phyloP scores from a whole-genome alignment of 2,888 invertebrate species.

The Oscheius sp. region DNA sequence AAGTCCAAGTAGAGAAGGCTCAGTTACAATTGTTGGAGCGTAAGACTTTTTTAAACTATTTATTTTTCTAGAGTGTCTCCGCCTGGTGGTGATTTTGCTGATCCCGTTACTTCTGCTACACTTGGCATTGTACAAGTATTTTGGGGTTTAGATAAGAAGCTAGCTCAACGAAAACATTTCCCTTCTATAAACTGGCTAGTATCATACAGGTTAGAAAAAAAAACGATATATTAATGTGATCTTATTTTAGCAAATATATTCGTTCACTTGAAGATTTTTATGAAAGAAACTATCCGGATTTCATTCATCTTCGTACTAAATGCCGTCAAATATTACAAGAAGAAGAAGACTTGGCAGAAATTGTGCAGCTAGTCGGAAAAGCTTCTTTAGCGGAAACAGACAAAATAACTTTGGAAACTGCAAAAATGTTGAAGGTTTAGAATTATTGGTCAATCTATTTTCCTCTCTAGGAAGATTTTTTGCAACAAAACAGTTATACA shows the following conservation, averaged over 20 bases:
- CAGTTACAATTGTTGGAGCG: slow-evolving; percentile 98
- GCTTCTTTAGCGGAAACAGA: slow-evolving; percentile 89
- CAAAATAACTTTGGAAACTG: slow-evolving; percentile 91
- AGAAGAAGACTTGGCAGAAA: slow-evolving; percentile 85
- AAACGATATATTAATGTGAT: not conserved
- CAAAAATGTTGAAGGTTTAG: slow-evolving; percentile 78
- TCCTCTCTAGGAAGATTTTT: slow-evolving; percentile 84
- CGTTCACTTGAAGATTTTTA: slow-evolving; percentile 98
- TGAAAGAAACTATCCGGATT: slow-evolving; percentile 96
- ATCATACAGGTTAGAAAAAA: slow-evolving; percentile 77
- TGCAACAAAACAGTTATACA: slow-evolving; percentile 93
- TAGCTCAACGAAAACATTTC: slow-evolving; percentile 93
- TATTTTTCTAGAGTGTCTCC: slow-evolving; percentile 79
- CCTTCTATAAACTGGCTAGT: slow-evolving; percentile 99
- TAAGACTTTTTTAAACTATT: slow-evolving; percentile 67
- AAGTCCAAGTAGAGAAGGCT: slow-evolving; percentile 91
- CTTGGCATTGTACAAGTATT: slow-evolving; percentile 86
- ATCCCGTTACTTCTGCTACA: slow-evolving; percentile 98
- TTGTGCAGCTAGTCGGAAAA: slow-evolving; percentile 80
- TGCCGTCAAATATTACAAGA: slow-evolving; percentile 81
- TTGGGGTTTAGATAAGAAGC: slow-evolving; percentile 70
- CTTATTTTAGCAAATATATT: slow-evolving; percentile 83
- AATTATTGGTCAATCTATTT: slow-evolving; percentile 78
- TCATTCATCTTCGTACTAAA: slow-evolving; percentile 94
- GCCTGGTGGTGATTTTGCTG: slow-evolving; percentile 99